Conservation (phyloP, 2,113 vertebrate genomes). For the Butastur rufipennis region DNA sequence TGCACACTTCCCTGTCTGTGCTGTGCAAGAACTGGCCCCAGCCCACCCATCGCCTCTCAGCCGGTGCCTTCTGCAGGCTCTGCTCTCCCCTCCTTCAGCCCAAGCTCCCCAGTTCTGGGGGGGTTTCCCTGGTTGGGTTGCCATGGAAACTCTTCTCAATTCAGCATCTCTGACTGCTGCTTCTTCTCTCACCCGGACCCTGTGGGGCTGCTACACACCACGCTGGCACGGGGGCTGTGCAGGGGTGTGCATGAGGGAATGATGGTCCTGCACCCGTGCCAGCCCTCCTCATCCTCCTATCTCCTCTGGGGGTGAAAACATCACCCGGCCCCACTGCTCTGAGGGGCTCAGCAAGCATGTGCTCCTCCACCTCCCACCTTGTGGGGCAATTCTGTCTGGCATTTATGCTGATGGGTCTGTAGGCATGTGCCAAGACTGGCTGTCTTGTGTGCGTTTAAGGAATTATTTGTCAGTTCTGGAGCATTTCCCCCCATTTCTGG, state of each 20-base stretch:
- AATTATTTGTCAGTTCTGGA: not conserved
- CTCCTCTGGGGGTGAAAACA: not conserved
- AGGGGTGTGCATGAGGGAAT: accelerated
- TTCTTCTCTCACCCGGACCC: not conserved
- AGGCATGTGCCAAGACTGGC: not conserved
- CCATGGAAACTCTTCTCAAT: slow-evolving; percentile 15
- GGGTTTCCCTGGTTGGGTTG: not conserved
- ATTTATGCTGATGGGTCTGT: accelerated
- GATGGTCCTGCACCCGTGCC: not conserved
- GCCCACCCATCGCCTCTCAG: not conserved
- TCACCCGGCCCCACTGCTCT: accelerated
- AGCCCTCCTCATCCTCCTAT: not conserved
- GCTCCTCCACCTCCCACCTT: not conserved
- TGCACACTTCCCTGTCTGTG: accelerated
- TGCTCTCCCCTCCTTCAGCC: not conserved
- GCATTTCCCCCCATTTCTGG: not conserved
- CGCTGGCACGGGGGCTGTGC: accelerated
- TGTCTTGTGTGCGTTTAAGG: not conserved
- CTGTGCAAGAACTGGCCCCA: accelerated
- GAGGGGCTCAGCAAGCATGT: accelerated
- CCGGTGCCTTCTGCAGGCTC: not conserved
- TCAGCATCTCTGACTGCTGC: not conserved
- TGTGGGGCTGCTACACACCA: accelerated
- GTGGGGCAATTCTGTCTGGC: not conserved
- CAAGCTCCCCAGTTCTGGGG: not conserved